A percentile compares a stretch with the other conserved stretches of the same genome.
Conservation (phyloP, 2,113 vertebrate species). For the Oreochromis spilurus region DNA sequence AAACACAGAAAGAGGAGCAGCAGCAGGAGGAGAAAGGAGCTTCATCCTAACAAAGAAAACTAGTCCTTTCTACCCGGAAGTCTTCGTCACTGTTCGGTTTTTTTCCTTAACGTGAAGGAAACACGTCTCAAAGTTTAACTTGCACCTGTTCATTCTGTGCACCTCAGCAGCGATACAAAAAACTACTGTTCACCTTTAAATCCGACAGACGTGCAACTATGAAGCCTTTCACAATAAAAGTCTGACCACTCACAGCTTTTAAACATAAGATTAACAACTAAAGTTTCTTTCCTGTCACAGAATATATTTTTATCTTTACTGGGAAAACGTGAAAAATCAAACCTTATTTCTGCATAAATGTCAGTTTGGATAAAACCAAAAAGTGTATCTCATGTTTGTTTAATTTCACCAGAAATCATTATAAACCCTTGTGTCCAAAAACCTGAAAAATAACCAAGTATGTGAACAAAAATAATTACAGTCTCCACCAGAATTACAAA, state of each 20-base stretch:
- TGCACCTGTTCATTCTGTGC: background rate
- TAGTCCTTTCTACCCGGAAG: background rate
- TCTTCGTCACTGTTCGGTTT: background rate
- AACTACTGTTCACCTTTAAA: background rate
- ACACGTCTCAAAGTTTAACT: background rate
- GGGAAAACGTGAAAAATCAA: background rate
- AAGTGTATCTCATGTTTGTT: background rate
- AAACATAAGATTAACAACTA: background rate
- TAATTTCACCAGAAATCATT: background rate
- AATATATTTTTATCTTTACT: background rate
- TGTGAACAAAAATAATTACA: background rate
- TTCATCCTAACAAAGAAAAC: background rate
- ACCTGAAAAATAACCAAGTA: background rate
- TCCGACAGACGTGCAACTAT: fast-evolving
- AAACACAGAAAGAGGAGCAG: background rate
- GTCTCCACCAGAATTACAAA: background rate
- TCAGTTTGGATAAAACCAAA: background rate
- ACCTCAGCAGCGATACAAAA: background rate
- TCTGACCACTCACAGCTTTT: background rate
- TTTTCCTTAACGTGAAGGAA: background rate
- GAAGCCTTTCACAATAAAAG: background rate
- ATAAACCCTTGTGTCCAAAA: background rate
- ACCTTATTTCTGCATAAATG: background rate
- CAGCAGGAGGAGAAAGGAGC: background rate
- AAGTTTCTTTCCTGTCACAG: background rate